A percentile compares a stretch with the other conserved stretches of the same genome.
Conservation (phyloP, 2,113 vertebrate genomes). For the Poecile atricapillus region DNA sequence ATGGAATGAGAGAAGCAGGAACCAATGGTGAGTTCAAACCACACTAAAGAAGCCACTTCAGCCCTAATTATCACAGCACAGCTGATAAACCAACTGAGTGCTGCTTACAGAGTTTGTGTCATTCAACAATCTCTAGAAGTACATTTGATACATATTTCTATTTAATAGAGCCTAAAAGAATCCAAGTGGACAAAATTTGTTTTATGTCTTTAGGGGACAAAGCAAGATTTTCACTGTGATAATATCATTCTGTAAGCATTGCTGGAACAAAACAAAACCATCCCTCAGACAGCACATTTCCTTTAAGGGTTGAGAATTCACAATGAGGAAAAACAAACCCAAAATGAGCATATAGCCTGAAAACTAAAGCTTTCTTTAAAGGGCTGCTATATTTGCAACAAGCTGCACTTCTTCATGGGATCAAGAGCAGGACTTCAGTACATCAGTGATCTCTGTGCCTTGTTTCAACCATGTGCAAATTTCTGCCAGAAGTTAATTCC, state of each 20-base stretch:
- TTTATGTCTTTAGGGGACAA: neutral
- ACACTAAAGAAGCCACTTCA: neutral
- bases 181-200: neutral
- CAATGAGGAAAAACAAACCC: neutral
- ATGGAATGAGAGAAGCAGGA: neutral
- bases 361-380: neutral
- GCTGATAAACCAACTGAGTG: neutral
- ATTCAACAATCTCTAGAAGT: neutral
- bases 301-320: constrained; percentile 7
- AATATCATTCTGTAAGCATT: neutral
- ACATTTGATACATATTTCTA: neutral
- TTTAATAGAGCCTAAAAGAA: neutral
- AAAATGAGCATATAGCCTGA: neutral
- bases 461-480: neutral
- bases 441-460: neutral
- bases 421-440: neutral
- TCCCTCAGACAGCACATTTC: neutral
- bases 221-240: neutral
- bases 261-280: neutral
- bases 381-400: neutral
- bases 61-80: neutral
- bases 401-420: neutral
- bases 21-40: neutral
- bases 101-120: neutral
- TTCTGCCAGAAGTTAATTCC: constrained; percentile 8